Evolutionary conservation across 2,113 vertebrate species (phyloP).

Genomic region (Caloenas nicobarica): DNA sequence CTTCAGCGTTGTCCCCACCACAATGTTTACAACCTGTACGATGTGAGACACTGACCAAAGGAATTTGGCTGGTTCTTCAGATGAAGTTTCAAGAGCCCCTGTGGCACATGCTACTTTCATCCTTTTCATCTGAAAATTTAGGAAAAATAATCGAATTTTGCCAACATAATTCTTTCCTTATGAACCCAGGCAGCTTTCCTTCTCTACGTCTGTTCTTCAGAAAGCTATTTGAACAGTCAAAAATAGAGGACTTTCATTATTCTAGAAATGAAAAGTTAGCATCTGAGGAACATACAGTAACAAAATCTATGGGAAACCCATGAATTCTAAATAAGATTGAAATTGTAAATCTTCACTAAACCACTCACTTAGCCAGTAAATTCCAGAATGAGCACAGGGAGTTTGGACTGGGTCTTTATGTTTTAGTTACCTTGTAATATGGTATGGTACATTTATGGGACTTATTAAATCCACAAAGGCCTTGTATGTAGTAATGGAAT

Average conservation of each 20-base stretch:
- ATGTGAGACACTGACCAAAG: background rate
- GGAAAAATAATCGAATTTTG: background rate
- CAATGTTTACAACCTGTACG: fast-evolving
- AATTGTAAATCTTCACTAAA: constrained; percentile 39
- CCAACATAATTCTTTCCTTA: background rate
- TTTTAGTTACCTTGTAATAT: constrained; percentile 6
- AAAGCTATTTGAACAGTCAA: background rate
- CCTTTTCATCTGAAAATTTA: background rate
- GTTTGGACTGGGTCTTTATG: background rate
- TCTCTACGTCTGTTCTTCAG: background rate
- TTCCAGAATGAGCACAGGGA: background rate
- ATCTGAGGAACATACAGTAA: background rate
- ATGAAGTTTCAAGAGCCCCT: background rate
- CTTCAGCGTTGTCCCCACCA: no score
- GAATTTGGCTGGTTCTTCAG: background rate
- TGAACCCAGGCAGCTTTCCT: background rate
- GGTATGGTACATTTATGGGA: background rate
- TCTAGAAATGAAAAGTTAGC: background rate
- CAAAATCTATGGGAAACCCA: background rate
- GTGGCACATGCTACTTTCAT: fast-evolving
- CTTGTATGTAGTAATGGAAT: background rate
- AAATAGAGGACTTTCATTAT: background rate
- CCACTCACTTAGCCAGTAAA: background rate
- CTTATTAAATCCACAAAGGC: background rate
- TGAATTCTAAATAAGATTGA: constrained; percentile 2